Evolutionary conservation across 2,888 invertebrate genomes (phyloP).

Genomic region (Ectemnius continuus): DNA sequence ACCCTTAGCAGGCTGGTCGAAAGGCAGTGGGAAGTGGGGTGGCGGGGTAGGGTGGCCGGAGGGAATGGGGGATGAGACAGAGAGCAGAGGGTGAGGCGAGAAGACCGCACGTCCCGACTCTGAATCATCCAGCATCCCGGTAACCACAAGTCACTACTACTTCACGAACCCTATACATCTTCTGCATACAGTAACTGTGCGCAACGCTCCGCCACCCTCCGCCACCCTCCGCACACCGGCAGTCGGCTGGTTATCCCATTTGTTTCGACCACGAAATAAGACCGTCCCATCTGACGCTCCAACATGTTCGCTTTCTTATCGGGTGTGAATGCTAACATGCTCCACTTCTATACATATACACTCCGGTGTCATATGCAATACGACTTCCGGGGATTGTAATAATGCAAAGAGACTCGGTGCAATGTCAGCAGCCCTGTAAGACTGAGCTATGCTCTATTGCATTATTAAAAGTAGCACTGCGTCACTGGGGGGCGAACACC

Average conservation of each 20-base stretch:
- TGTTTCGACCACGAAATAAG: constrained; percentile 1
- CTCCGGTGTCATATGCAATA: background rate
- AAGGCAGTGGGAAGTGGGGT: constrained; percentile 27
- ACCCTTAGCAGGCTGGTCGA: constrained; percentile 36
- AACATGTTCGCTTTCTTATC: background rate
- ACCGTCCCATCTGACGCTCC: constrained; percentile 5
- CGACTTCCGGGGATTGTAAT: constrained; percentile 3
- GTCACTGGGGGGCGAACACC: background rate
- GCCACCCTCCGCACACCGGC: background rate
- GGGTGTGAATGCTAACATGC: background rate
- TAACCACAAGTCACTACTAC: constrained; percentile 72
- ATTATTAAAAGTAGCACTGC: constrained; percentile 1
- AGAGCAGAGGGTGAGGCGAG: constrained; percentile 5
- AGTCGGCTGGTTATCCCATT: constrained; percentile 11
- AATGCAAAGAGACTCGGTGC: background rate
- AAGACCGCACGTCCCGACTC: constrained; percentile 64
- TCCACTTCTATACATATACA: background rate
- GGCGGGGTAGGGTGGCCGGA: constrained; percentile 9
- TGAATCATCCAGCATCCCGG: constrained; percentile 70
- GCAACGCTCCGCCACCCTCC: background rate
- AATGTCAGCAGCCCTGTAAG: background rate
- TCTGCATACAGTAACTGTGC: constrained; percentile 25
- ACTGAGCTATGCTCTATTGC: background rate
- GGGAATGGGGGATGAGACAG: constrained; percentile 13
- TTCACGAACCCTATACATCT: constrained; percentile 66